Conservation (phyloP, 1,140 invertebrate genomes). For the Teleogryllus occipitalis region DNA sequence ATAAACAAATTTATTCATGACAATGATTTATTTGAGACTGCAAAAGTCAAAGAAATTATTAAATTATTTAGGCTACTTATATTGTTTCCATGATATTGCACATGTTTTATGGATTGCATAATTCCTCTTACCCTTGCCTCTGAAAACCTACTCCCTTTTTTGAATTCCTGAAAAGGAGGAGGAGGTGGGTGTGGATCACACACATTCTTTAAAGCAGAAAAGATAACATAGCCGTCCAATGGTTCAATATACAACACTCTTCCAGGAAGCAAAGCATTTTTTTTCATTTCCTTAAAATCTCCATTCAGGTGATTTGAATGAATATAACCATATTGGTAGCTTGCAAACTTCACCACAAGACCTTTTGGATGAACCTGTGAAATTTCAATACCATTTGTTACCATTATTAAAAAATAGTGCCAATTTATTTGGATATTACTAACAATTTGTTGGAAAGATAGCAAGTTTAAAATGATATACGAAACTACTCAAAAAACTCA, state of each 20-base stretch:
- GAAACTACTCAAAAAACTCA: not conserved
- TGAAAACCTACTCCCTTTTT: not conserved
- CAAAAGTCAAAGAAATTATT: not conserved
- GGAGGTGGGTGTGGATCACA: not conserved
- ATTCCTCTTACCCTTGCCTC: not conserved
- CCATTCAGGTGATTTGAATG: constrained; percentile 6
- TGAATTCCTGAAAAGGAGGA: not conserved
- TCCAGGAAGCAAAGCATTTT: not conserved
- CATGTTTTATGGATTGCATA: not conserved
- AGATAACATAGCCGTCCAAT: not conserved
- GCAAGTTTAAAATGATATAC: not conserved
- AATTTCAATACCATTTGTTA: not conserved
- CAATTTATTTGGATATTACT: not conserved
- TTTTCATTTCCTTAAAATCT: not conserved
- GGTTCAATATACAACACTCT: constrained; percentile 15
- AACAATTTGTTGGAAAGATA: not conserved
- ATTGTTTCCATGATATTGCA: not conserved
- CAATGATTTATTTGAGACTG: not conserved
- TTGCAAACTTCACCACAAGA: constrained; percentile 8
- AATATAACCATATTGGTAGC: not conserved
- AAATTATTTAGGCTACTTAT: not conserved
- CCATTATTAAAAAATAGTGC: not conserved
- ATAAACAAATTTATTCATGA: not conserved
- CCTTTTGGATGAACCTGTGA: constrained; percentile 10
- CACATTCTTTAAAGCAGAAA: not conserved